Conservation (phyloP, 2,888 invertebrate genomes). For the Resseliella maxima region DNA sequence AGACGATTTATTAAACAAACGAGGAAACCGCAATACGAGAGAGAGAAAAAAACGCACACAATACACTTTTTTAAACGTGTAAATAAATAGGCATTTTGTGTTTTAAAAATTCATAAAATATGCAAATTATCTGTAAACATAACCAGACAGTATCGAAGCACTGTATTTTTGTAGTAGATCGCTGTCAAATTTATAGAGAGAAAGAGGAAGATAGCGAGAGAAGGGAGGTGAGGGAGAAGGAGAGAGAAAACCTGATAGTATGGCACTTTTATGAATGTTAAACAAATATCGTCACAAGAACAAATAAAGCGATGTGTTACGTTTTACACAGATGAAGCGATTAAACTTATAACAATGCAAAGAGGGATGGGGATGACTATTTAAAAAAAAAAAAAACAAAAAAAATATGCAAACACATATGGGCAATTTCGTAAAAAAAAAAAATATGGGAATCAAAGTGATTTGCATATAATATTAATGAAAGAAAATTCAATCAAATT, state of each 20-base stretch:
- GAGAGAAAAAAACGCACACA: background rate
- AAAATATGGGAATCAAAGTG: background rate
- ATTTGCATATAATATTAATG: background rate
- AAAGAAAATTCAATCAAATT: background rate
- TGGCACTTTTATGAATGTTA: background rate
- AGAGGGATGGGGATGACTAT: background rate
- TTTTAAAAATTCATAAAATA: conserved; percentile 48
- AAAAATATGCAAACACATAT: background rate
- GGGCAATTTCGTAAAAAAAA: background rate
- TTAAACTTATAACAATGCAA: background rate
- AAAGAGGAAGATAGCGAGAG: too few species aligned
- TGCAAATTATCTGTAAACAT: conserved; percentile 51
- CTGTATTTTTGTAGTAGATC: background rate
- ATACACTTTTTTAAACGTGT: background rate
- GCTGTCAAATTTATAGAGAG: too few species aligned
- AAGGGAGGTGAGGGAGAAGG: background rate
- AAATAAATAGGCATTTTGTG: conserved; percentile 30
- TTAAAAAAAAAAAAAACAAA: too few species aligned
- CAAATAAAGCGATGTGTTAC: background rate
- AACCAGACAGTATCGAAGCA: conserved; percentile 29
- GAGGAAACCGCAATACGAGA: background rate
- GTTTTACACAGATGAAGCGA: conserved; percentile 42
- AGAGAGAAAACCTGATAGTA: background rate
- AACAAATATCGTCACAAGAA: background rate
- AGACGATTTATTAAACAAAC: conserved; percentile 48